phyloP scores from a whole-genome alignment of 2,888 invertebrate species.

The Lamellibrachia satsuma region DNA sequence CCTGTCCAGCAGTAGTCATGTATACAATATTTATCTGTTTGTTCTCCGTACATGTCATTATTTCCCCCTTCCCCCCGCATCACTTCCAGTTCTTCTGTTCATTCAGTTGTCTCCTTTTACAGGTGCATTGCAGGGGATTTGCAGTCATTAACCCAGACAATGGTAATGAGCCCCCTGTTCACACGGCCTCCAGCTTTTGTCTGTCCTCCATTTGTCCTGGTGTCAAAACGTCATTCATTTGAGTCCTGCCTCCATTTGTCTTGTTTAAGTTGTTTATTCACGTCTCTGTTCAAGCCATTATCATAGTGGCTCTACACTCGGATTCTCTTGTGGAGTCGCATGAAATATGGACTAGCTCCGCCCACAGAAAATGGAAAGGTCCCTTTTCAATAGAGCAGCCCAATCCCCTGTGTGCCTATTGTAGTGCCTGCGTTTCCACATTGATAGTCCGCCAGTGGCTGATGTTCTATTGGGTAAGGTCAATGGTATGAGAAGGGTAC shows the following conservation, averaged over 20 bases:
- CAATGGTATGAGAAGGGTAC: conserved; percentile 7
- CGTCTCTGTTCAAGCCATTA: no score
- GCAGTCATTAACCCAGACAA: neutral
- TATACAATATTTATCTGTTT: neutral
- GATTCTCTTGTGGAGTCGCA: neutral
- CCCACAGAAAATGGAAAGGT: neutral
- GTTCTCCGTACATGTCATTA: neutral
- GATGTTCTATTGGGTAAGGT: neutral
- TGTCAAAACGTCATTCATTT: no score
- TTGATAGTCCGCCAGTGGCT: neutral
- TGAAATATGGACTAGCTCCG: neutral
- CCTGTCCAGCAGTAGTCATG: no score
- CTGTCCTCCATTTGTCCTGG: neutral
- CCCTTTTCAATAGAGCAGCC: neutral
- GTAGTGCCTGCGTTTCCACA: neutral
- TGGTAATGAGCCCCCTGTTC: neutral
- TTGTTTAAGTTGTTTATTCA: no score
- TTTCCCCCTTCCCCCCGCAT: neutral
- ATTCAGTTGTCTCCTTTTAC: neutral
- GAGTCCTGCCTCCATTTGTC: no score
- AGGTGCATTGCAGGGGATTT: neutral
- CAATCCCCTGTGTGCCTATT: neutral
- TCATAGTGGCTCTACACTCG: no score
- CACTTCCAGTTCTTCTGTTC: neutral
- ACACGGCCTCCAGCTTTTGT: neutral